phyloP scores from a whole-genome alignment of 1,140 invertebrate species.

The Phthorimaea operculella region DNA sequence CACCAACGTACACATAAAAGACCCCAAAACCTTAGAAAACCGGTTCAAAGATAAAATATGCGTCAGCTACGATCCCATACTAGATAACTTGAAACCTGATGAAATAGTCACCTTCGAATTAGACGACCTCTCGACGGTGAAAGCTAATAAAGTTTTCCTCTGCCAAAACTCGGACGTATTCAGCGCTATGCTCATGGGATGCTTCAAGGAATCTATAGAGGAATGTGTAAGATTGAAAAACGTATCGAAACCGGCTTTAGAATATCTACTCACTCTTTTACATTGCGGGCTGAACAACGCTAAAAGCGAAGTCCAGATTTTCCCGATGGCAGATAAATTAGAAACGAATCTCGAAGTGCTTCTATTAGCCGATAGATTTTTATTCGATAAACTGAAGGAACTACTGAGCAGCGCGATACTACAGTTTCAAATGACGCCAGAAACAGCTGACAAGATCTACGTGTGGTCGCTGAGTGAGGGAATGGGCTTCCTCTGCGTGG shows the following conservation, averaged over 20 bases:
- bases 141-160: conserved; percentile 70
- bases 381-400: conserved; percentile 70
- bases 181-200: conserved; percentile 73
- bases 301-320: conserved; percentile 41
- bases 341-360: conserved; percentile 73
- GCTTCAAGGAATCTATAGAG: conserved; percentile 74
- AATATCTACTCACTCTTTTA: conserved; percentile 68
- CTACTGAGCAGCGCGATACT: conserved; percentile 67
- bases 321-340: conserved; percentile 63
- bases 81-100: conserved; percentile 43
- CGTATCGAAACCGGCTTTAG: conserved; percentile 67
- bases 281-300: conserved; percentile 60
- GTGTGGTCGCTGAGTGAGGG: conserved; percentile 69
- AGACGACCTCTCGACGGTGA: conserved; percentile 72
- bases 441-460: conserved; percentile 66
- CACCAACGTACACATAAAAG: conserved; percentile 59
- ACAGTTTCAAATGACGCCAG: conserved; percentile 55
- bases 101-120: conserved; percentile 71
- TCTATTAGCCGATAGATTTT: conserved; percentile 73
- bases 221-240: conserved; percentile 68
- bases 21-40: conserved; percentile 58
- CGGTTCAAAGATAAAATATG: conserved; percentile 48
- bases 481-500: conserved; percentile 68
- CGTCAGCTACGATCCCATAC: conserved; percentile 48
- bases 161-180: conserved; percentile 74